Evolutionary conservation across 1,140 invertebrate species (phyloP).

Genomic region (Ceratitis capitata): DNA sequence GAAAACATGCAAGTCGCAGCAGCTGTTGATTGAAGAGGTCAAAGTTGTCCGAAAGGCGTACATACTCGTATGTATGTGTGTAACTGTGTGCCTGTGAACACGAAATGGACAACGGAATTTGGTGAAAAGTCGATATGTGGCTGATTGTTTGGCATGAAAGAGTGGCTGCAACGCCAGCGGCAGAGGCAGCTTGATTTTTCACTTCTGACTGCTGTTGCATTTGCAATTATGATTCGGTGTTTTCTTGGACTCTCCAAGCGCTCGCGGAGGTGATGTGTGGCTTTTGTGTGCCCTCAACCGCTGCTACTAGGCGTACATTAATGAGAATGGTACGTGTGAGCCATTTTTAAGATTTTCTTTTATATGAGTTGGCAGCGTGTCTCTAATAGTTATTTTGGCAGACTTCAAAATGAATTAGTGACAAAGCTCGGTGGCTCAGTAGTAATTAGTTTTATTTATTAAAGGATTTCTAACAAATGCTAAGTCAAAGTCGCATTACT

Average conservation of each 20-base stretch:
- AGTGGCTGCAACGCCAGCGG: not conserved
- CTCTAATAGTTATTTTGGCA: not conserved
- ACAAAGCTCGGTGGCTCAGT: not conserved
- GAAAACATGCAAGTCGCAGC: not conserved
- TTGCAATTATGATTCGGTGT: not conserved
- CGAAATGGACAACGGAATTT: not conserved
- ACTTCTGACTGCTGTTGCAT: not conserved
- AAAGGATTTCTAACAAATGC: not conserved
- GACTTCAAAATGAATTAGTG: not conserved
- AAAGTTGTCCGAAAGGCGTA: not conserved
- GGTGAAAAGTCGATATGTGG: not conserved
- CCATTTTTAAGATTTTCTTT: not conserved
- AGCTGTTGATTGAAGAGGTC: conserved; percentile 29
- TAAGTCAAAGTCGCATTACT: not conserved
- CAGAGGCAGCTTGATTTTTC: not conserved
- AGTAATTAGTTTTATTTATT: not conserved
- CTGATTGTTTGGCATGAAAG: not conserved
- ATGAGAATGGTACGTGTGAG: conserved; percentile 2
- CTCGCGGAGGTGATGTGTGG: not conserved
- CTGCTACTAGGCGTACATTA: not conserved
- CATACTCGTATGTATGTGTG: too few relatives aligned
- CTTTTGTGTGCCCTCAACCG: not conserved
- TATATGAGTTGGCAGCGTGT: not conserved
- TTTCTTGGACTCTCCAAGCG: not conserved
- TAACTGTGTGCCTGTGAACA: too few relatives aligned